Evolutionary conservation across 2,888 invertebrate genomes (phyloP).

Genomic region (Xylocampa areola): DNA sequence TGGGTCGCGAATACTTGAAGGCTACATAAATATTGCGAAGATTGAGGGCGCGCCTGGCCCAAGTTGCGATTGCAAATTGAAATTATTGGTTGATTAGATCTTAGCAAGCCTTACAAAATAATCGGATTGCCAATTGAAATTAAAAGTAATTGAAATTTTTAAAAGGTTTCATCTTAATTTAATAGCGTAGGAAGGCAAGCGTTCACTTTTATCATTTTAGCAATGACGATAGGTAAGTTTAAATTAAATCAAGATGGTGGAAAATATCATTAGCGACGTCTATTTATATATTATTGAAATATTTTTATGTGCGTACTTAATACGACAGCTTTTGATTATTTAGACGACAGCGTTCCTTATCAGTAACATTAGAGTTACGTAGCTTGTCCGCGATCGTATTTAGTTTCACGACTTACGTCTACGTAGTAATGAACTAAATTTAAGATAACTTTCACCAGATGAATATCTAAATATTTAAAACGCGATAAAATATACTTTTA

Average conservation of each 20-base stretch:
- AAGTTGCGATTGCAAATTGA: constrained; percentile 18
- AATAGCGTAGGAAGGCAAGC: background rate
- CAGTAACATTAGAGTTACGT: constrained; percentile 42
- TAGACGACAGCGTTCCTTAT: constrained; percentile 36
- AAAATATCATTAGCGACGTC: background rate
- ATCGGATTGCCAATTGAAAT: constrained; percentile 7
- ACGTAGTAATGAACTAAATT: constrained; percentile 81
- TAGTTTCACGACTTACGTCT: constrained; percentile 74
- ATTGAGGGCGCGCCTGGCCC: constrained; percentile 5
- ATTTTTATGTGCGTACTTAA: no score
- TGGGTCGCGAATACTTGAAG: background rate
- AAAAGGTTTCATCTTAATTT: constrained; percentile 1
- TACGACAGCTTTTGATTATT: no score
- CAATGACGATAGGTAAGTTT: background rate
- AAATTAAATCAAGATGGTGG: background rate
- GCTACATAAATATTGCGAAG: constrained; percentile 14
- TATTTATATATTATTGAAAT: background rate
- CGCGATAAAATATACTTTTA: constrained; percentile 88
- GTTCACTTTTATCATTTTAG: background rate
- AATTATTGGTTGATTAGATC: constrained; percentile 1
- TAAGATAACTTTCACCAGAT: constrained; percentile 87
- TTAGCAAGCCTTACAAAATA: constrained; percentile 29
- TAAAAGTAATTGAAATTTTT: constrained; percentile 19
- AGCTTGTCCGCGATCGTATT: constrained; percentile 68
- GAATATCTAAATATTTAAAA: constrained; percentile 88